Conservation (phyloP, 2,888 invertebrate species). For the Embidobia sp. region DNA sequence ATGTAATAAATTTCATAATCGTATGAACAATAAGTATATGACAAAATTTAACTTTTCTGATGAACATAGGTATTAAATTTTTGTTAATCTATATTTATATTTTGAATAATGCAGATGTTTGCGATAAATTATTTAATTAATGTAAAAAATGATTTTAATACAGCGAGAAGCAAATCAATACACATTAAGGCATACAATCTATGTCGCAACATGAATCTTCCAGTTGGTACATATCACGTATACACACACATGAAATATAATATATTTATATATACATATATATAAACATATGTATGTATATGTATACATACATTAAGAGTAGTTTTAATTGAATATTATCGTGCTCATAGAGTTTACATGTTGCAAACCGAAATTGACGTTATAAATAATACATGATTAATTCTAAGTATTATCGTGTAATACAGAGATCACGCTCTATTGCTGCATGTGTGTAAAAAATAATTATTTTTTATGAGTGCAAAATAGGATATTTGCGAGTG, state of each 20-base stretch:
- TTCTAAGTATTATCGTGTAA: slow-evolving; percentile 36
- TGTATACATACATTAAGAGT: slow-evolving; percentile 54
- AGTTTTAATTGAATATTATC: slow-evolving; percentile 64
- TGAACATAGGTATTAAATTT: too few relatives aligned
- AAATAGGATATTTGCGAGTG: slow-evolving; percentile 33
- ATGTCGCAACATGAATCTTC: slow-evolving; percentile 79
- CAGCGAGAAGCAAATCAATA: slow-evolving; percentile 49
- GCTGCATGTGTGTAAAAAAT: slow-evolving; percentile 41
- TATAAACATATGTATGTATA: slow-evolving; percentile 41
- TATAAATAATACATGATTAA: slow-evolving; percentile 53
- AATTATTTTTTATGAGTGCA: slow-evolving; percentile 57
- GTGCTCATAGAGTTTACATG: slow-evolving; percentile 63
- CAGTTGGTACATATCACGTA: slow-evolving; percentile 81
- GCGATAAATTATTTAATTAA: slow-evolving; percentile 15
- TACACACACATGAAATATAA: slow-evolving; percentile 62
- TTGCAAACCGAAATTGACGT: slow-evolving; percentile 54
- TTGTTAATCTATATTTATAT: neutral
- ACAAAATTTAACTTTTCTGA: too few relatives aligned
- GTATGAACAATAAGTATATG: too few relatives aligned
- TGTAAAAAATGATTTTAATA: too few relatives aligned
- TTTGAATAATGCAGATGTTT: neutral
- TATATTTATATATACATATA: slow-evolving; percentile 48
- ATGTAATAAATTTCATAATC: too few relatives aligned
- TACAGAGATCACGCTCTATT: slow-evolving; percentile 35
- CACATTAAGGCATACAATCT: slow-evolving; percentile 63